Evolutionary conservation across 1,140 invertebrate genomes (phyloP).

Genomic region (Drosophila santomea): DNA sequence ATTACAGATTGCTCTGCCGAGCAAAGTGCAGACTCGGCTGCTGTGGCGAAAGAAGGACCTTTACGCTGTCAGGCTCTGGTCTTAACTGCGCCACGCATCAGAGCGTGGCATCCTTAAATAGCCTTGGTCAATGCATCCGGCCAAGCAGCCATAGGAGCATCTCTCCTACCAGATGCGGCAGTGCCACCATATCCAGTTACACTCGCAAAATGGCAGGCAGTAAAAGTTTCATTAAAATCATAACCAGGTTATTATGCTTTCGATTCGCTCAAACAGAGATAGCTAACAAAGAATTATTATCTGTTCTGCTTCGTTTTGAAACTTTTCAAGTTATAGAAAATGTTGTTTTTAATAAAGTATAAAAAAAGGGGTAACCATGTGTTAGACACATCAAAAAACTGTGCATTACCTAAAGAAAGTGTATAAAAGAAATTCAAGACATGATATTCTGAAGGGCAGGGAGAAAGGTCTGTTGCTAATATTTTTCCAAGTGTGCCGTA

Average conservation of each 20-base stretch:
- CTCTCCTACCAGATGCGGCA: slow-evolving; percentile 12
- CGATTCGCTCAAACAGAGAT: no score
- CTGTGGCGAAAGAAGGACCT: slow-evolving; percentile 42
- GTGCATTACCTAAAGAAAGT: background rate
- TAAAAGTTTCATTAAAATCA: no score
- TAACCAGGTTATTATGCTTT: no score
- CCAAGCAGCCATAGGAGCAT: slow-evolving; percentile 28
- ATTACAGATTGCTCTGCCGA: slow-evolving; percentile 41
- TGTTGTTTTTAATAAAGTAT: no score
- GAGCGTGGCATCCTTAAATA: slow-evolving; percentile 80
- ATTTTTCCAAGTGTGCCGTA: slow-evolving; percentile 25
- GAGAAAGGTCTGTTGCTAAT: background rate
- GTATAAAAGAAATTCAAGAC: no score
- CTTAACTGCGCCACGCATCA: slow-evolving; percentile 78
- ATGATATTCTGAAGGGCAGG: background rate
- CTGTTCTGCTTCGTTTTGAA: no score
- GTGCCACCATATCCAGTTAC: slow-evolving; percentile 1
- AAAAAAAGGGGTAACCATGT: no score
- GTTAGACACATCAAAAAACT: background rate
- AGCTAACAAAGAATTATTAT: no score
- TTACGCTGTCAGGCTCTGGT: slow-evolving; percentile 61
- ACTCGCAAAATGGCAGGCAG: slow-evolving; percentile 4
- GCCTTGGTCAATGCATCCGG: slow-evolving; percentile 65
- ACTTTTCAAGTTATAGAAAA: no score
- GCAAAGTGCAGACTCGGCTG: slow-evolving; percentile 21